These are phyloP conservation scores for Chaetops frenatus DNA, from an alignment of 2,113 vertebrate genomes.

Conservation along the genomic window DNA sequence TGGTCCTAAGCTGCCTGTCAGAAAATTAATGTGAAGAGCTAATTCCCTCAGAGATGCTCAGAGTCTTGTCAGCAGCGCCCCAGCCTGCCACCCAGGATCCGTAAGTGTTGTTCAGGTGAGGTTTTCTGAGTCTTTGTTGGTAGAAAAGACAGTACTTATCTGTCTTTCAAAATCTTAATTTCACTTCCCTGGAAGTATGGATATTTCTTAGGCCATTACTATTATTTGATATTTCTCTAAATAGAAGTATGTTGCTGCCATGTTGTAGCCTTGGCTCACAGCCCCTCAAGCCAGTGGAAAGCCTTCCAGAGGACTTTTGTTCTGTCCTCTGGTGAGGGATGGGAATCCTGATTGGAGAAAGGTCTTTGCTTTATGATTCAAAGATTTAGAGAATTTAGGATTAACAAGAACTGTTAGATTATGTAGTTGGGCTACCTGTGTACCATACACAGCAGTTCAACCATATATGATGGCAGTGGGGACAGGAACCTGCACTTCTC, in stretches of 20 bases:
- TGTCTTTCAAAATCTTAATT: not conserved
- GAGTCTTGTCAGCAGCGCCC: not conserved
- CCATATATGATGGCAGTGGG: accelerated
- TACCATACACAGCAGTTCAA: not conserved
- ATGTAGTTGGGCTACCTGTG: not conserved
- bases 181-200: not conserved
- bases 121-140: not conserved
- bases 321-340: not conserved
- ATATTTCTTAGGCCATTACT: not conserved
- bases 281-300: not conserved
- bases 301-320: not conserved
- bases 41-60: not conserved
- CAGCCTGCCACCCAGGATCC: not conserved
- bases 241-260: not conserved
- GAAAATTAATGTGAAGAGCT: not conserved
- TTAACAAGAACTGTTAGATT: not conserved
- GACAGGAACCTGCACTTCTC: not conserved
- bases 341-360: not conserved
- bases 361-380: not conserved
- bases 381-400: not conserved
- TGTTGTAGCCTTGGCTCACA: not conserved
- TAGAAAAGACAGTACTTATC: not conserved
- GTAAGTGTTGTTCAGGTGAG: not conserved
- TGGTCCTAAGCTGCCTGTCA: not conserved
- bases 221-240: not conserved